These are phyloP conservation scores for Gastrophysa polygoni DNA, from an alignment of 2,888 invertebrate species.

Conservation along the genomic window DNA sequence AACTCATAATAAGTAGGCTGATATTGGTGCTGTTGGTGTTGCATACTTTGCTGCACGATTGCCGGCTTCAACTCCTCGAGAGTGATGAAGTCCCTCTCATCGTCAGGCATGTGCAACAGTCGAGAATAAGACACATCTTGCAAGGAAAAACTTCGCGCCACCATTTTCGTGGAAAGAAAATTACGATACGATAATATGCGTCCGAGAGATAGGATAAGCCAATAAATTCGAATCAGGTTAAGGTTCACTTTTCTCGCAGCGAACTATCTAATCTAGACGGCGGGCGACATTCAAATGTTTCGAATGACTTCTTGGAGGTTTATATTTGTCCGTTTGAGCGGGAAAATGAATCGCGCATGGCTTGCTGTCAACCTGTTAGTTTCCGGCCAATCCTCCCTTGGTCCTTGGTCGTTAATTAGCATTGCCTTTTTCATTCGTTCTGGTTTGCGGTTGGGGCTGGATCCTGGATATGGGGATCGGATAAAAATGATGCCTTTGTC, in stretches of 20 bases:
- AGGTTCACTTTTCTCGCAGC: neutral
- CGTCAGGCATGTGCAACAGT: constrained; percentile 55
- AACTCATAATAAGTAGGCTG: constrained; percentile 54
- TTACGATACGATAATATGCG: neutral
- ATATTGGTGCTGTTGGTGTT: constrained; percentile 48
- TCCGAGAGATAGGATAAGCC: neutral
- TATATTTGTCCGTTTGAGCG: constrained; percentile 23
- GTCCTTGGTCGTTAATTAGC: constrained; percentile 11
- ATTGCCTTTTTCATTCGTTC: neutral
- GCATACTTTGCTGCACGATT: constrained; percentile 21
- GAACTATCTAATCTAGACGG: constrained; percentile 3
- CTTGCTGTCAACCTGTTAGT: constrained; percentile 16
- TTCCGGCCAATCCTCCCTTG: constrained; percentile 12
- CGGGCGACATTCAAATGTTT: constrained; percentile 40
- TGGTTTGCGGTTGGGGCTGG: neutral
- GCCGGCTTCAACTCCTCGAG: constrained; percentile 56
- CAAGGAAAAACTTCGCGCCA: constrained; percentile 56
- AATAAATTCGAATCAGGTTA: neutral
- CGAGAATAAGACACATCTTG: constrained; percentile 56
- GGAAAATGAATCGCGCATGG: constrained; percentile 32
- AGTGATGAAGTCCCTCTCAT: constrained; percentile 55
- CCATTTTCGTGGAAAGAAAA: constrained; percentile 44
- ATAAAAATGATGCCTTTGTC: neutral
- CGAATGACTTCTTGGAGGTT: constrained; percentile 33
- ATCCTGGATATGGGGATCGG: neutral